Base-by-base conservation (phyloP, 2,113 vertebrate genomes). In the Thomomys bottae region DNA sequence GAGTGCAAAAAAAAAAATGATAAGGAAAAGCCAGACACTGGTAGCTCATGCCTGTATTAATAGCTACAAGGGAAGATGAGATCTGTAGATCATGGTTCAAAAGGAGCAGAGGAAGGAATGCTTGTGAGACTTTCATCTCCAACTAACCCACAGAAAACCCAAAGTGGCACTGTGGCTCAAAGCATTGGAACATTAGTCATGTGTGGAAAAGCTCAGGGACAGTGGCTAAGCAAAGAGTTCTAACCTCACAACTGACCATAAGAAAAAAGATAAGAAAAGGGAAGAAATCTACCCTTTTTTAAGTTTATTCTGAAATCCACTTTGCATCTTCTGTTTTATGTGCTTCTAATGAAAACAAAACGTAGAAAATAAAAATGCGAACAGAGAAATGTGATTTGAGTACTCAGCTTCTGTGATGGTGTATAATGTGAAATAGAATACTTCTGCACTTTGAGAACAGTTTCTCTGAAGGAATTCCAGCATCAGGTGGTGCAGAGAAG, bases 331-430 rank as follows among this genome's bases (percentile, higher is more conserved):
- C 68, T 12, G 45, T 76, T 63, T 75, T 54, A 84, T 80, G 32
- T 70, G 21, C 92, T 88, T 88, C 40, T 32, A 49, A 23, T 59
- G 61, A 94, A 81, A 40, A 2, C 5, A 61, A 88, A 77, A 85
- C n/a, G 0, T 77, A 59, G 57, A 23, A 85, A 81, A 63, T 6
- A 73, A 42, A 54, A 85, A 70, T 6, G 75, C 40, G 61, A 73
- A 72, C 63, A 14, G 20, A 72, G 17, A 79, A 75, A 0, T 3
- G 10, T 57, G 42, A 7, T n/a, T 61, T 57, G 2, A 21, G 2
- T 2, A 0, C 24, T 6, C 12, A 38, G 4, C 34, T 80, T 79
- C 38, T 12, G 38, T 32, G 26, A 71, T 3, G 24, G 32, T 20
- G 84, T 91, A 23, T 32, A 24, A 67, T 38, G 21, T 23, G 14